Evolutionary conservation across 2,888 invertebrate genomes (phyloP), one percentile per base, ranked within the genome.

Genomic region (Kryphioiulus occultus): DNA sequence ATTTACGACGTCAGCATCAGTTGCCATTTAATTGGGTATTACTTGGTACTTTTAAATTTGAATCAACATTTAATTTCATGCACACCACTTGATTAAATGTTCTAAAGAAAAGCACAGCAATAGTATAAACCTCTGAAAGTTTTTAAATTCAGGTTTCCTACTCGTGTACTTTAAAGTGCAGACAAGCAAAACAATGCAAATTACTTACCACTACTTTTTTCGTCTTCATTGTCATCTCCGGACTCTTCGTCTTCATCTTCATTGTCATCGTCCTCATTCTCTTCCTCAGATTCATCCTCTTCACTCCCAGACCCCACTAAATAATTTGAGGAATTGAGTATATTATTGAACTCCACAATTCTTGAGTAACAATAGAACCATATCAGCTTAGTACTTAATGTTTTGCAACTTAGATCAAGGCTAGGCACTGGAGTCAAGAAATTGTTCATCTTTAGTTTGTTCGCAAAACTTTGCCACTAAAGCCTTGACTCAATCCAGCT

Each of bases 261-360:
- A 15, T 88, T 86, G 35, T 89, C 42, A 84, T 88, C 85, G 86
- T 89, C 86, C n/a, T 89, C 89, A 47, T 88, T 89, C 0, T 90
- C 90, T 53, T 90, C 90, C 87, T 90, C 89, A 12, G 89, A 89
- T 39, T 86, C 88, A 22, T 42, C 89, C 19, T 89, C 89, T 35
- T 89, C 90, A 32, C 89, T 89, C 42, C 89, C 89, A 30, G 89
- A 89, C 22, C 89, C 89, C 89, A 87, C 32, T 88, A 86, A n/a
- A 87, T 0, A 78, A 39, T 22, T 42, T 15, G 26, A 87, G 32
- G 22, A 22, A 59, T 59, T 22, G 10, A n/a, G 5, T 39, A 39
- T 5, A 39, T 9, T 59, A 59, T 22, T n/a, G 59, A 0, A 59
- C 0, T 5, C 22, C n/a, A 47, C 42, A 42, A 42, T 42, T 12